A percentile compares a stretch with the other conserved stretches of the same genome.
Evolutionary conservation across 2,113 vertebrate species (phyloP).

Genomic region (Myotis brandtii): DNA sequence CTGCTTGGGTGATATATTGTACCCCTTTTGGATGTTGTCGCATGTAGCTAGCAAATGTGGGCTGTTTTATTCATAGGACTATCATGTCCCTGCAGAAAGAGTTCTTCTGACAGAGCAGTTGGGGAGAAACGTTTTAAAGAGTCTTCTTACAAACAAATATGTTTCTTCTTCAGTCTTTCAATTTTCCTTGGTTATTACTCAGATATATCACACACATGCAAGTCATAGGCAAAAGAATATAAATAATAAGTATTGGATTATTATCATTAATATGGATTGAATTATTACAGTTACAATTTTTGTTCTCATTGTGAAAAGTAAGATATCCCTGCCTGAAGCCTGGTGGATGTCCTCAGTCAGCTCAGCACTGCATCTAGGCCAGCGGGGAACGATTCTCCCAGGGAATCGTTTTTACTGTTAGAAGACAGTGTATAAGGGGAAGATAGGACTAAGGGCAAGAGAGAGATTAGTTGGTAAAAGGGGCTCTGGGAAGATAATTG

Average conservation of each 20-base stretch:
- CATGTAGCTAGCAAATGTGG: constrained; percentile 83
- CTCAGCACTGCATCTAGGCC: neutral
- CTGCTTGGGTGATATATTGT: constrained; percentile 89
- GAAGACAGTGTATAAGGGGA: neutral
- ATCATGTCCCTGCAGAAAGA: constrained; percentile 79
- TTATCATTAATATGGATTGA: neutral
- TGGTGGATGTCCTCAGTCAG: neutral
- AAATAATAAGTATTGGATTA: constrained; percentile 44
- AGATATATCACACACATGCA: neutral
- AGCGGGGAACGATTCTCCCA: neutral
- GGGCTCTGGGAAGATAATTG: neutral
- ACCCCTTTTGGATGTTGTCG: constrained; percentile 89
- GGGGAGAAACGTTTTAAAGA: constrained; percentile 46
- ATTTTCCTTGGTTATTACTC: neutral
- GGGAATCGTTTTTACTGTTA: neutral
- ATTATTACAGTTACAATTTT: neutral
- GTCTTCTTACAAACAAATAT: constrained; percentile 14
- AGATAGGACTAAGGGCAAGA: neutral
- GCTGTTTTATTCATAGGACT: constrained; percentile 66
- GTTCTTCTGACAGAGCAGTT: constrained; percentile 65
- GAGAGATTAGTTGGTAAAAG: neutral
- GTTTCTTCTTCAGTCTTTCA: constrained; percentile 39
- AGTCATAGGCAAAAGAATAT: neutral
- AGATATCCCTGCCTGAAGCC: neutral
- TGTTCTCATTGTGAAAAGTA: neutral